phyloP scores from a whole-genome alignment of 2,113 vertebrate species.

The Sisor rabdophorus region DNA sequence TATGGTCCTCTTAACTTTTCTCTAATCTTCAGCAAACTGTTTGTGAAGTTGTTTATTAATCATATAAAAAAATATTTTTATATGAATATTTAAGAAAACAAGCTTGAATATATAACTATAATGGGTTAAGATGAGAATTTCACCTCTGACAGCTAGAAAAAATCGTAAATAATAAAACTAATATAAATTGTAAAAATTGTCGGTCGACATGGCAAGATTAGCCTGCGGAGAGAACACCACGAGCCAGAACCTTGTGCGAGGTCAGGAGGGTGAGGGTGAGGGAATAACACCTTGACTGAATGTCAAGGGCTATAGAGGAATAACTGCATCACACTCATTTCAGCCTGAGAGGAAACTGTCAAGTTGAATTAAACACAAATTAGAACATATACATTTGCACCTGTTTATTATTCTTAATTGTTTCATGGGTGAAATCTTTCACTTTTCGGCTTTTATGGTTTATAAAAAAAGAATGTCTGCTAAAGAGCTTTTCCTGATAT shows the following conservation, averaged over 20 bases:
- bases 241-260: constrained; percentile 32
- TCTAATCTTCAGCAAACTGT: too few relatives aligned
- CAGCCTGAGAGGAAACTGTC: not conserved
- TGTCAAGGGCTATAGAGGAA: constrained; percentile 21
- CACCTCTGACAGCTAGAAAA: not conserved
- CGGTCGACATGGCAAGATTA: not conserved
- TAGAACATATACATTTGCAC: too few relatives aligned
- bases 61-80: too few relatives aligned
- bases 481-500: not conserved
- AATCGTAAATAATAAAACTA: not conserved
- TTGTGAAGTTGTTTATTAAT: not conserved
- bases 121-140: not conserved
- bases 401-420: not conserved
- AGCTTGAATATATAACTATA: not conserved
- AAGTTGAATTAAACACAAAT: not conserved
- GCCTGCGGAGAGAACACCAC: not conserved
- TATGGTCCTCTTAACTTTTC: too few relatives aligned
- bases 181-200: not conserved
- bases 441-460: not conserved
- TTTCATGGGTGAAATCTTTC: not conserved
- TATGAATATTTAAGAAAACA: not conserved
- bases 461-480: not conserved
- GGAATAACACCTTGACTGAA: constrained; percentile 4
- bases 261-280: constrained; percentile 29
- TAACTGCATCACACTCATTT: constrained; percentile 15